Evolutionary conservation across 2,113 vertebrate genomes (phyloP), one percentile per base, ranked within the genome.

Genomic region (Epinephelus cyanopodus): DNA sequence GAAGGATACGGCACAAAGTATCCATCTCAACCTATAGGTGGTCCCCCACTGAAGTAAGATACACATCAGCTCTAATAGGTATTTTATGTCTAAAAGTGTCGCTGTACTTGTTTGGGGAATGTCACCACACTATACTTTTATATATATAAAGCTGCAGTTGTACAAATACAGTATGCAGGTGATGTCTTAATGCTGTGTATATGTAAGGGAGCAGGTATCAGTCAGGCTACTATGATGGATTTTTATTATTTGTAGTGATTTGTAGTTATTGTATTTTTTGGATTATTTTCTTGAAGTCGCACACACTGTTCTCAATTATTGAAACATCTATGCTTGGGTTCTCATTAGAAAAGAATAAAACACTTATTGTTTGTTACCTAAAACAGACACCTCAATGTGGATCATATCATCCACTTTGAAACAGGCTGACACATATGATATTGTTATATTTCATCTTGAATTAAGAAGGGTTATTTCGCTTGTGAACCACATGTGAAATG

Each of bases 61-160:
- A 83, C 76, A 82, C 87, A 87, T 90, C 91, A 84, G 74, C 90
- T 91, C 54, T 93, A 92, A 93, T 94, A 84, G 85, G 81, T 79
- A 82, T 87, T 81, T 90, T 69, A 62, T 80, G 84, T 92, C 86
- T 70, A 4, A 83, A 89, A 91, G 84, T 74, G 85, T 81, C 13
- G n/a, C 77, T 33, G 66, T 42, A 85, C 78, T 88, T 89, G 74
- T 84, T 86, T 63, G 57, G 83, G 87, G 66, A 81, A 76, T 63
- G 85, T 87, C 79, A 67, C 61, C 27, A 33, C 64, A 65, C 47
- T 57, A 48, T 50, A 61, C 67, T 18, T 21, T 63, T 33, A 37
- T 50, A 47, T 67, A 25, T 17, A 64, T n/a, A 65, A 29, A 75
- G 25, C 48, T 18, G 17, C 37, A 52, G 37, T 39, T 56, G 56